These are phyloP conservation scores for Oscheius sp. DNA, from an alignment of 2,888 invertebrate genomes.

Conservation along the genomic window DNA sequence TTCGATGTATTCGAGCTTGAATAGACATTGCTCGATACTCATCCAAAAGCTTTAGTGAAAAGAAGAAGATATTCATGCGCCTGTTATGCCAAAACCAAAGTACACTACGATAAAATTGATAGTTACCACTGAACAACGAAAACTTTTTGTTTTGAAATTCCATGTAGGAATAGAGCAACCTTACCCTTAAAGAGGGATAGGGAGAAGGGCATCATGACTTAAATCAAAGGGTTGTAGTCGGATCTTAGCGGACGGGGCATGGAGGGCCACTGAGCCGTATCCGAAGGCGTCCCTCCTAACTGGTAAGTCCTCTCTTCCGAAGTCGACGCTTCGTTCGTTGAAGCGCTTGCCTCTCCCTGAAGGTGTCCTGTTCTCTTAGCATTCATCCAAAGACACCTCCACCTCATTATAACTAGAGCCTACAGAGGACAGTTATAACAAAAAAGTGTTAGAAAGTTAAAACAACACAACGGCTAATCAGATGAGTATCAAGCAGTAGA, in stretches of 20 bases:
- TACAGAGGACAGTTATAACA: constrained; percentile 4
- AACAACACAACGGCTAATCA: constrained; percentile 3
- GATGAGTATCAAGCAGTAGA: constrained; percentile 18
- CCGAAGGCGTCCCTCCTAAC: constrained; percentile 19
- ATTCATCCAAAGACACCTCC: not conserved
- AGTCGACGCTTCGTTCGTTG: constrained; percentile 8
- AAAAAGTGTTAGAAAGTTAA: not conserved
- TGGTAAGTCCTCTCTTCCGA: constrained; percentile 23
- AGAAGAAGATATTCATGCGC: not conserved
- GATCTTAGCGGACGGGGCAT: constrained; percentile 38
- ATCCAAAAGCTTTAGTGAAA: not conserved
- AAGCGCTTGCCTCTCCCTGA: constrained; percentile 20
- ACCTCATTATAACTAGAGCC: not conserved
- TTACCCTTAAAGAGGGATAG: constrained; percentile 24
- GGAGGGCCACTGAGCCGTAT: constrained; percentile 40
- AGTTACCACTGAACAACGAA: not conserved
- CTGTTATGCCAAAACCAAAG: not conserved
- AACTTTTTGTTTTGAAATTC: too few relatives aligned
- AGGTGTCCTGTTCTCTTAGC: not conserved
- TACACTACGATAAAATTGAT: not conserved
- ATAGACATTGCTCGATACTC: constrained; percentile 7
- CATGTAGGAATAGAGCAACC: not conserved
- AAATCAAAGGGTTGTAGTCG: constrained; percentile 43
- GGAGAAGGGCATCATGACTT: constrained; percentile 34
- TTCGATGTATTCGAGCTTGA: not conserved